phyloP scores from a whole-genome alignment of 2,888 invertebrate genomes.

The Odontocolon sp. region DNA sequence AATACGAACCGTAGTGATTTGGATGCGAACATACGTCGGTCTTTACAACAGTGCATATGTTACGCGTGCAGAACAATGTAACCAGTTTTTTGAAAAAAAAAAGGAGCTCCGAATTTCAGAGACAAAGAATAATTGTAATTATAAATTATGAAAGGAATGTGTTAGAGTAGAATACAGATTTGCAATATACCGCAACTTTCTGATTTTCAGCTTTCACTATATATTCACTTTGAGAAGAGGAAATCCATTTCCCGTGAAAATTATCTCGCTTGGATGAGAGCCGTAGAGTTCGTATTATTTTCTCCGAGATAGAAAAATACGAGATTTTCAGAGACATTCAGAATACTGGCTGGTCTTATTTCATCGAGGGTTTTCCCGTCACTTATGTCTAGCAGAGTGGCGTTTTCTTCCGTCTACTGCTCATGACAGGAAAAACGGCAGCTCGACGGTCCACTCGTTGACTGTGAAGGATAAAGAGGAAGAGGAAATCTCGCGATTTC shows the following conservation, averaged over 20 bases:
- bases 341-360: slow-evolving; percentile 26
- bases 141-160: too few species aligned
- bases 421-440: slow-evolving; percentile 47
- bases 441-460: slow-evolving; percentile 44
- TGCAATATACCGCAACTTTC: background rate
- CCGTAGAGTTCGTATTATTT: slow-evolving; percentile 14
- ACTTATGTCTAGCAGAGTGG: slow-evolving; percentile 44
- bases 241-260: slow-evolving; percentile 37
- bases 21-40: background rate
- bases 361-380: slow-evolving; percentile 41
- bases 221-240: background rate
- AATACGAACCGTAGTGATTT: slow-evolving; percentile 18
- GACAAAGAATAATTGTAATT: too few species aligned
- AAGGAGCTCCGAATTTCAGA: too few species aligned
- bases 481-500: slow-evolving; percentile 44
- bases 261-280: slow-evolving; percentile 25
- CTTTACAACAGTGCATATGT: background rate
- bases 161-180: slow-evolving; percentile 14
- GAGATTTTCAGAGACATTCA: slow-evolving; percentile 45
- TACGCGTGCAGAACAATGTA: background rate
- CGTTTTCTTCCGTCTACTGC: slow-evolving; percentile 38
- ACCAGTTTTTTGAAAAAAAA: background rate
- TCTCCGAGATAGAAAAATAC: slow-evolving; percentile 15
- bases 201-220: background rate
- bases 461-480: slow-evolving; percentile 18